A percentile compares a stretch with the other conserved stretches of the same genome.
These are phyloP conservation scores for Sebastes trivittatus DNA, from an alignment of 2,797 vertebrate genomes.

Conservation along the genomic window DNA sequence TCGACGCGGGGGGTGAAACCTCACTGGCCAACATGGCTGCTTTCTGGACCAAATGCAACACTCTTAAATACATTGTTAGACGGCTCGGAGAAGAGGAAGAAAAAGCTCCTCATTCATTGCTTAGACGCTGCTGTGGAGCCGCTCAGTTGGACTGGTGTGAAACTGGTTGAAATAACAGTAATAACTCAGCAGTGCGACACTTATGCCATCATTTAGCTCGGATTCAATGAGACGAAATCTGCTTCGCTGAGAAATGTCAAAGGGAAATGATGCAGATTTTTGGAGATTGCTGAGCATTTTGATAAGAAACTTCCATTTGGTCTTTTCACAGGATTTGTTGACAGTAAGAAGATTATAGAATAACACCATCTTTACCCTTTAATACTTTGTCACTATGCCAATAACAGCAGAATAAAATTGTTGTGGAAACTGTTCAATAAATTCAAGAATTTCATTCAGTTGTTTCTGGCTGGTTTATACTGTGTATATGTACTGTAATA, in stretches of 20 bases:
- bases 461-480: background rate
- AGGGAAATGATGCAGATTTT: background rate
- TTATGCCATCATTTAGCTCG: background rate
- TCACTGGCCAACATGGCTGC: constrained; percentile 1
- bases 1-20: constrained; percentile 21
- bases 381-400: background rate
- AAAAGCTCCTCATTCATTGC: background rate
- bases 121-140: background rate
- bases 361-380: background rate
- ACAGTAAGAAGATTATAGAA: background rate
- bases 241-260: background rate
- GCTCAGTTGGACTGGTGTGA: background rate
- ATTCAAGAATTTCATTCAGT: background rate
- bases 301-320: background rate
- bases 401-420: background rate
- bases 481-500: background rate
- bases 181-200: background rate
- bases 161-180: background rate
- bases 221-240: background rate
- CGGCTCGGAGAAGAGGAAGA: background rate
- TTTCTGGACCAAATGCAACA: background rate
- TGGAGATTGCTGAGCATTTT: background rate
- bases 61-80: constrained; percentile 1
- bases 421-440: background rate
- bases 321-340: background rate